phyloP scores from a whole-genome alignment of 2,888 invertebrate genomes.

The Sesia bembeciformis region DNA sequence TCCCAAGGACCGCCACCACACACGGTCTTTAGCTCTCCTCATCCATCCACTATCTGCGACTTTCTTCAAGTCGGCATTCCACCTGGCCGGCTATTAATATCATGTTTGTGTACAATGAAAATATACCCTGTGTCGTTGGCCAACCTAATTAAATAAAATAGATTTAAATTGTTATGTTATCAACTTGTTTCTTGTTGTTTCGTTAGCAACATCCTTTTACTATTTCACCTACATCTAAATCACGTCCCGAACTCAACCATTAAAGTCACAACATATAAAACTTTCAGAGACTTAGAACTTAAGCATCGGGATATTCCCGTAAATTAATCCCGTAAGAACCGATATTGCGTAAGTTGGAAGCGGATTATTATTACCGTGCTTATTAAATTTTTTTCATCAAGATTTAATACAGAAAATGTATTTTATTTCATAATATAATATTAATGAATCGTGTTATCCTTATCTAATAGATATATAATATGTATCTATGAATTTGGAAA shows the following conservation, averaged over 20 bases:
- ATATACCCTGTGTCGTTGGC: no score
- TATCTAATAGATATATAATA: background rate
- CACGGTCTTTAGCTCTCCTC: no score
- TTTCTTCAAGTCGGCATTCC: no score
- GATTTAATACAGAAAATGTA: background rate
- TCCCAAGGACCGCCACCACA: no score
- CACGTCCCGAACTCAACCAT: slow-evolving; percentile 14
- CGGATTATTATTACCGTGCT: slow-evolving; percentile 21
- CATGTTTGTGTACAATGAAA: no score
- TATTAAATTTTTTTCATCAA: background rate
- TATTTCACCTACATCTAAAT: background rate
- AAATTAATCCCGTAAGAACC: slow-evolving; percentile 39
- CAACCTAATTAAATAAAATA: no score
- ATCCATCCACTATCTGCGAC: no score
- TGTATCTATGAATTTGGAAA: background rate
- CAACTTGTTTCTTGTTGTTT: no score
- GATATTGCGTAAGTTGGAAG: slow-evolving; percentile 41
- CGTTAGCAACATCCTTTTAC: background rate
- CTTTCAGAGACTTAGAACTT: slow-evolving; percentile 16
- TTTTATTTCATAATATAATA: no score
- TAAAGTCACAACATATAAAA: slow-evolving; percentile 33
- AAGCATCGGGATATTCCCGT: background rate
- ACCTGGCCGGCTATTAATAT: no score
- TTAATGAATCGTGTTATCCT: background rate
- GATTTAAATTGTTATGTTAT: no score